A percentile compares a stretch with the other conserved stretches of the same genome.
phyloP scores from a whole-genome alignment of 2,113 vertebrate genomes.

The Solea senegalensis region DNA sequence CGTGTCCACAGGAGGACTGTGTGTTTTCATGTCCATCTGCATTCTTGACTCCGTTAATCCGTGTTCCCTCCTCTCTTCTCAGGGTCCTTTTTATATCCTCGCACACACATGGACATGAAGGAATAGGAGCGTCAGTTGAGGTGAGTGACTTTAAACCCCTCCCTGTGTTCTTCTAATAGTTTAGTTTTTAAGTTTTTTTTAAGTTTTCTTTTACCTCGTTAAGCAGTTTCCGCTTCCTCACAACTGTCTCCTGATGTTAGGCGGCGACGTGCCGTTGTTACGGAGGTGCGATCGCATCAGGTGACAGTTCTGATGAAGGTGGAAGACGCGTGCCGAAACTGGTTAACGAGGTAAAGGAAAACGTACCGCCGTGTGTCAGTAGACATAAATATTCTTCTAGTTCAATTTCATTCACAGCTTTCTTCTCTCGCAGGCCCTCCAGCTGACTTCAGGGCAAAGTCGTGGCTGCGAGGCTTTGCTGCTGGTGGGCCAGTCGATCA shows the following conservation, averaged over 20 bases:
- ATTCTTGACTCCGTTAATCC: conserved; percentile 36
- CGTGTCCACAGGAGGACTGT: neutral
- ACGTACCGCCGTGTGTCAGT: no score
- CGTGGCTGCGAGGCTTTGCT: conserved; percentile 34
- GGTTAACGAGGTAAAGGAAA: no score
- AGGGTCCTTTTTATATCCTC: conserved; percentile 46
- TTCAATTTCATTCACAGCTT: conserved; percentile 11
- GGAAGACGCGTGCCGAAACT: no score
- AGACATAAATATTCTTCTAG: no score
- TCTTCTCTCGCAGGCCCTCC: conserved; percentile 59
- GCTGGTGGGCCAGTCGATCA: conserved; percentile 50
- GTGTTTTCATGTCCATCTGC: conserved; percentile 25
- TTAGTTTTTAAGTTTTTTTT: no score
- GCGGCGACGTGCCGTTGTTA: no score
- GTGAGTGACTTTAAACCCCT: conserved; percentile 42
- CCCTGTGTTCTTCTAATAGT: neutral
- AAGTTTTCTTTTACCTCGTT: no score
- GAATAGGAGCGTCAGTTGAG: conserved; percentile 54
- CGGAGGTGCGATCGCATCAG: no score
- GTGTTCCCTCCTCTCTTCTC: conserved; percentile 25
- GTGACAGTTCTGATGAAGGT: no score
- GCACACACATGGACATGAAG: conserved; percentile 45
- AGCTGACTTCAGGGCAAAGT: conserved; percentile 52
- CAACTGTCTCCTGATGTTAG: no score
- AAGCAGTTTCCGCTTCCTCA: no score